Evolutionary conservation across 2,888 invertebrate species (phyloP).

Genomic region (Agriotes lineatus): DNA sequence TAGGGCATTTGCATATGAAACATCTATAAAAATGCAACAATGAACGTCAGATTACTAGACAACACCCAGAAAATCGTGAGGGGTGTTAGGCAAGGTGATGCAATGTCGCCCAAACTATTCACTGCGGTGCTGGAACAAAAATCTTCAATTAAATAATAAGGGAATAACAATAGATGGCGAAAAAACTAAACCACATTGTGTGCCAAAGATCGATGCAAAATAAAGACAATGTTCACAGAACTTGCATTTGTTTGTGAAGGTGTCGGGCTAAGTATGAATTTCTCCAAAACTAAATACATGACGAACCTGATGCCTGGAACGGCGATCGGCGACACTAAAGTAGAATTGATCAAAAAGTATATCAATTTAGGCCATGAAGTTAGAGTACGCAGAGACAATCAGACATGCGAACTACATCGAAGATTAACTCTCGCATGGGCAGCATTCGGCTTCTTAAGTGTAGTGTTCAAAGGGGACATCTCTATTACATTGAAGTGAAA

Average conservation of each 20-base stretch:
- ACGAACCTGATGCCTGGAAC: too few relatives aligned
- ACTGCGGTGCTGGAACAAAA: background rate
- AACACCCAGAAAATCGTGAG: background rate
- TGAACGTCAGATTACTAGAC: too few relatives aligned
- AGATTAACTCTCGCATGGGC: slow-evolving; percentile 9
- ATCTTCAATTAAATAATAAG: background rate
- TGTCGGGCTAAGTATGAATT: too few relatives aligned
- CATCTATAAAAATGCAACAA: too few relatives aligned
- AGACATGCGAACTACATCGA: background rate
- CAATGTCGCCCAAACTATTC: background rate
- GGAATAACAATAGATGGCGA: background rate
- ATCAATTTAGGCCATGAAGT: slow-evolving; percentile 5
- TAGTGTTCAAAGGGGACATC: background rate
- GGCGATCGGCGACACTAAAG: background rate
- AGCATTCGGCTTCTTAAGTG: background rate
- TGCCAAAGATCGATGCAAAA: background rate
- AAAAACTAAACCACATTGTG: background rate
- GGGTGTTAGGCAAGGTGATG: background rate
- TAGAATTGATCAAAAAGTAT: background rate
- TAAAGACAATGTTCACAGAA: too few relatives aligned
- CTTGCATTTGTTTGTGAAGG: too few relatives aligned
- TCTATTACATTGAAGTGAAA: background rate
- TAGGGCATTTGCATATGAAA: background rate
- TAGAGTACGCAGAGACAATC: slow-evolving; percentile 1
- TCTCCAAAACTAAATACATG: too few relatives aligned